Conservation (phyloP, 1,140 invertebrate species). For the Anoplophora glabripennis region DNA sequence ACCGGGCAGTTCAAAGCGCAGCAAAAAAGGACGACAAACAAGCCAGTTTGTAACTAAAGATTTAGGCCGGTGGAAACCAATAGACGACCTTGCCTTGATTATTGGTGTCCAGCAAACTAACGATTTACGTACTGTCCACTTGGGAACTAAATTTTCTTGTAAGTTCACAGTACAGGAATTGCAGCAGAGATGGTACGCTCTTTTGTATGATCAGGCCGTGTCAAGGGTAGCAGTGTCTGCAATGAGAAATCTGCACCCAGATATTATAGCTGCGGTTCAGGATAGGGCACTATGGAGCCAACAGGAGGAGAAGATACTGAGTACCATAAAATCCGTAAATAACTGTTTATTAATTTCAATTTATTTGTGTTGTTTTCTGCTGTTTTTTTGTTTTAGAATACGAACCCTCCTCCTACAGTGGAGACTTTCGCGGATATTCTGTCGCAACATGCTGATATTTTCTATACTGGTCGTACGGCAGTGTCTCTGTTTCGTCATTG, state of each 20-base stretch:
- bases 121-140: constrained; percentile 82
- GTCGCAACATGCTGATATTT: constrained; percentile 77
- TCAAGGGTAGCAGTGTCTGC: constrained; percentile 85
- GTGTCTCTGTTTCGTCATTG: constrained; percentile 86
- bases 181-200: constrained; percentile 92
- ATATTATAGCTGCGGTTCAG: constrained; percentile 82
- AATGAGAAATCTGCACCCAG: constrained; percentile 91
- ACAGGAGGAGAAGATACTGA: constrained; percentile 84
- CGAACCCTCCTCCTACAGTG: constrained; percentile 46
- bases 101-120: constrained; percentile 92
- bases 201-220: constrained; percentile 88
- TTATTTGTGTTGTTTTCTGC: neutral
- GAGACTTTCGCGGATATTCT: constrained; percentile 86
- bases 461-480: constrained; percentile 83
- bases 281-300: constrained; percentile 86
- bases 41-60: constrained; percentile 73
- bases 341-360: constrained; percentile 4
- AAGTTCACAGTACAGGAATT: constrained; percentile 92
- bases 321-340: constrained; percentile 79
- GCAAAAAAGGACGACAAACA: constrained; percentile 56
- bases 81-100: constrained; percentile 92
- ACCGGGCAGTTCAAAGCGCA: constrained; percentile 28
- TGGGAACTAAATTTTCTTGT: constrained; percentile 94
- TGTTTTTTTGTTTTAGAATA: neutral
- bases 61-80: constrained; percentile 93